Evolutionary conservation across 2,113 vertebrate species (phyloP).

Genomic region (Ammospiza caudacuta): DNA sequence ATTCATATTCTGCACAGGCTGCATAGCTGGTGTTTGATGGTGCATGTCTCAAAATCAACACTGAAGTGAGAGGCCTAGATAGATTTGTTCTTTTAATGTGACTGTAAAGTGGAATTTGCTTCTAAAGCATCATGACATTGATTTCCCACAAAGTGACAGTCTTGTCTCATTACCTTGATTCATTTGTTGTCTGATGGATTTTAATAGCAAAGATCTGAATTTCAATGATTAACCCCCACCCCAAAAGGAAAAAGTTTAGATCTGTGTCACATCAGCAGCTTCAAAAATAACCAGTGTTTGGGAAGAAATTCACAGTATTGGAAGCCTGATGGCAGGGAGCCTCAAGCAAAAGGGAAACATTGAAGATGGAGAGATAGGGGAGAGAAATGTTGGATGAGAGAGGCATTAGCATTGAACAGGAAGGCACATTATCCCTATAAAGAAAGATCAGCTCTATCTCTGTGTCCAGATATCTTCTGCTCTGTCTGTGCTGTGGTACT

Average conservation of each 20-base stretch:
- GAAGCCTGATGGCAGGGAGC: background rate
- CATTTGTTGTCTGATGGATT: constrained; percentile 22
- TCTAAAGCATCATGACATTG: constrained; percentile 14
- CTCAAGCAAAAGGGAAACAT: background rate
- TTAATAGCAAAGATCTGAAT: constrained; percentile 34
- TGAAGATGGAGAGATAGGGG: background rate
- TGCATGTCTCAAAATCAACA: background rate
- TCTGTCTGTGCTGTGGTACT: background rate
- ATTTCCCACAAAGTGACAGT: constrained; percentile 33
- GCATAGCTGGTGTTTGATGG: background rate
- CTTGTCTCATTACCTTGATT: constrained; percentile 31
- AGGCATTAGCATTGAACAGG: background rate
- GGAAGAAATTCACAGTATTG: background rate
- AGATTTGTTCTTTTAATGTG: background rate
- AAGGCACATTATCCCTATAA: background rate
- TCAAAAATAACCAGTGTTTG: background rate
- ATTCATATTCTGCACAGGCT: background rate
- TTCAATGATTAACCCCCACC: constrained; percentile 12
- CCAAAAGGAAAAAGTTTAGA: background rate
- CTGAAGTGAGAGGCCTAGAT: background rate
- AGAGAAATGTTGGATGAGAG: background rate
- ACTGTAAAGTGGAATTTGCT: background rate
- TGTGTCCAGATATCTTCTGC: background rate
- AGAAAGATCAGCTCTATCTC: background rate
- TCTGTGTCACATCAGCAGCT: background rate